Evolutionary conservation across 2,888 invertebrate genomes (phyloP).

Genomic region (Dermolepida albohirtum): DNA sequence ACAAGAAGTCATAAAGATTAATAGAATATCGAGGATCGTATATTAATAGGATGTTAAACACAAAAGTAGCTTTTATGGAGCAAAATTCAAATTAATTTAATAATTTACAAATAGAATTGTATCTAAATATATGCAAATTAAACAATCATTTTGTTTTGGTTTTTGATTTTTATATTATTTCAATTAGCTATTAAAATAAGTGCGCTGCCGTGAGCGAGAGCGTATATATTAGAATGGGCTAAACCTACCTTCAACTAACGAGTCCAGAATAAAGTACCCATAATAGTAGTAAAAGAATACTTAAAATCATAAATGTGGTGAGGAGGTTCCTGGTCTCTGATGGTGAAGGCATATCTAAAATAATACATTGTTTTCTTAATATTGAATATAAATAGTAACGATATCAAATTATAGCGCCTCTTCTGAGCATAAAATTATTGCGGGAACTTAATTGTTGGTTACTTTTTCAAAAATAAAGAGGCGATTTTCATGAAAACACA

Average conservation of each 20-base stretch:
- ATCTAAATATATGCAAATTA: too few relatives aligned
- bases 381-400: not conserved
- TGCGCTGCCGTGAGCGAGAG: too few relatives aligned
- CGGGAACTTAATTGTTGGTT: not conserved
- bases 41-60: too few relatives aligned
- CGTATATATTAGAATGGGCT: not conserved
- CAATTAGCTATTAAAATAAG: not conserved
- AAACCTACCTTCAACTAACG: constrained; percentile 40
- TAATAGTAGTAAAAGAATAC: constrained; percentile 73
- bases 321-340: constrained; percentile 75
- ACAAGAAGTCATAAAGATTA: too few relatives aligned
- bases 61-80: too few relatives aligned
- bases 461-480: not conserved
- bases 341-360: constrained; percentile 40
- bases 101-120: too few relatives aligned
- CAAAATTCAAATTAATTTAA: too few relatives aligned
- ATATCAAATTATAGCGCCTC: not conserved
- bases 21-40: too few relatives aligned
- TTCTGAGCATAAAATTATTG: too few relatives aligned
- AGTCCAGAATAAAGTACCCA: constrained; percentile 76
- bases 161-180: not conserved
- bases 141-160: not conserved
- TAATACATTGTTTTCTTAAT: not conserved
- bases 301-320: constrained; percentile 78
- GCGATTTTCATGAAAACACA: not conserved